phyloP scores from a whole-genome alignment of 2,888 invertebrate species.

The Pycnomerus fuliginosus region DNA sequence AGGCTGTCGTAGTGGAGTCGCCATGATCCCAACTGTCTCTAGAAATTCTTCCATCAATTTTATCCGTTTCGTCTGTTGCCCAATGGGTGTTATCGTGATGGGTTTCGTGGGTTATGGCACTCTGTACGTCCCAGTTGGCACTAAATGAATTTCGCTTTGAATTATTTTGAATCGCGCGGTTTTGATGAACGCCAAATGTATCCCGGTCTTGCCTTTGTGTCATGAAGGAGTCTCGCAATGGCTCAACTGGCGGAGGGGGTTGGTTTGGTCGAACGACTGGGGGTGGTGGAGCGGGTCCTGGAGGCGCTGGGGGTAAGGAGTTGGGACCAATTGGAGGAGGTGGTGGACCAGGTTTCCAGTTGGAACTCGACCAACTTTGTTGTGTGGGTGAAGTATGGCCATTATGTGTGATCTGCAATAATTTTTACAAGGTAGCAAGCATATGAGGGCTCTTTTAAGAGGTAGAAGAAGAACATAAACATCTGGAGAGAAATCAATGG shows the following conservation, averaged over 20 bases:
- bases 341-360: constrained; percentile 58
- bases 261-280: constrained; percentile 60
- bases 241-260: constrained; percentile 67
- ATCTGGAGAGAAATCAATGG: constrained; percentile 1
- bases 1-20: constrained; percentile 51
- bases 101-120: constrained; percentile 46
- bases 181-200: constrained; percentile 72
- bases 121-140: constrained; percentile 53
- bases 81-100: constrained; percentile 56
- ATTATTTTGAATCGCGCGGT: constrained; percentile 48
- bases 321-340: constrained; percentile 63
- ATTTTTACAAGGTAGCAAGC: no score
- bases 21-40: constrained; percentile 53
- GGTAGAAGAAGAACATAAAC: no score
- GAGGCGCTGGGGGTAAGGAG: constrained; percentile 62
- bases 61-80: constrained; percentile 49
- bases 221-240: constrained; percentile 61
- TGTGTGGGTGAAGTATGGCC: constrained; percentile 48
- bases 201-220: constrained; percentile 70
- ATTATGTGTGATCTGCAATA: constrained; percentile 45
- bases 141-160: constrained; percentile 52
- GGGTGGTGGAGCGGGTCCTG: constrained; percentile 62
- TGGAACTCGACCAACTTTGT: constrained; percentile 50
- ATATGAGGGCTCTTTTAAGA: no score
- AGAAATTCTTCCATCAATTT: constrained; percentile 38